phyloP scores from a whole-genome alignment of 2,888 invertebrate genomes.

The Eupithecia vulgata region DNA sequence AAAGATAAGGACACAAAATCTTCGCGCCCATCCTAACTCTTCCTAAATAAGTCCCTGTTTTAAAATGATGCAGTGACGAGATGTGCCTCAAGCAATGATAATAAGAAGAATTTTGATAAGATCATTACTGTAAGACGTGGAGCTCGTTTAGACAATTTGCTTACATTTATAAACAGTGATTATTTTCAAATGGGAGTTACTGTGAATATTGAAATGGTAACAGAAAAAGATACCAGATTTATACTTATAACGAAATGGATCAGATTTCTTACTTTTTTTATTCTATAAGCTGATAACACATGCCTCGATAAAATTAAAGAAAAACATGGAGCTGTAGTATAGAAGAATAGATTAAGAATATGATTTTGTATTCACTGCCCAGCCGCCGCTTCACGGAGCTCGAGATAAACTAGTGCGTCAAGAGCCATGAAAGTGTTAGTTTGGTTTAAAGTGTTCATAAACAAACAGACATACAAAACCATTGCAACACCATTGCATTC shows the following conservation, averaged over 20 bases:
- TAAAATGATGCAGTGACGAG: conserved; percentile 37
- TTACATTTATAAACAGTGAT: conserved; percentile 8
- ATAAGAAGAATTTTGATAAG: conserved; percentile 27
- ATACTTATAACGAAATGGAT: neutral
- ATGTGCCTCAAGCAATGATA: conserved; percentile 32
- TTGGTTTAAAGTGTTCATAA: too few relatives aligned
- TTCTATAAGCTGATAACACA: neutral
- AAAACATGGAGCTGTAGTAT: too few relatives aligned
- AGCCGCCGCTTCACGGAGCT: too few relatives aligned
- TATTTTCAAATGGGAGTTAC: neutral
- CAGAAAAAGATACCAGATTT: neutral
- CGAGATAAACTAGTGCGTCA: too few relatives aligned
- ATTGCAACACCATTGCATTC: neutral
- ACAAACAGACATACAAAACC: neutral
- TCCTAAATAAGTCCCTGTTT: neutral
- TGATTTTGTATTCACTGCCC: too few relatives aligned
- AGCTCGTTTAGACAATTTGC: conserved; percentile 22
- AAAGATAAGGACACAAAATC: neutral
- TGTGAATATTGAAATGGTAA: neutral
- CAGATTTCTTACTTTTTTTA: neutral
- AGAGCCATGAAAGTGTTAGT: too few relatives aligned
- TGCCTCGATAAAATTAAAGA: neutral
- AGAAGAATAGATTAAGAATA: too few relatives aligned
- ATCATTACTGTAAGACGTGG: conserved; percentile 20
- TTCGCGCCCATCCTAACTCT: neutral